These are phyloP conservation scores for Lepeophtheirus nordmannii DNA, from an alignment of 2,888 invertebrate genomes.

Conservation along the genomic window DNA sequence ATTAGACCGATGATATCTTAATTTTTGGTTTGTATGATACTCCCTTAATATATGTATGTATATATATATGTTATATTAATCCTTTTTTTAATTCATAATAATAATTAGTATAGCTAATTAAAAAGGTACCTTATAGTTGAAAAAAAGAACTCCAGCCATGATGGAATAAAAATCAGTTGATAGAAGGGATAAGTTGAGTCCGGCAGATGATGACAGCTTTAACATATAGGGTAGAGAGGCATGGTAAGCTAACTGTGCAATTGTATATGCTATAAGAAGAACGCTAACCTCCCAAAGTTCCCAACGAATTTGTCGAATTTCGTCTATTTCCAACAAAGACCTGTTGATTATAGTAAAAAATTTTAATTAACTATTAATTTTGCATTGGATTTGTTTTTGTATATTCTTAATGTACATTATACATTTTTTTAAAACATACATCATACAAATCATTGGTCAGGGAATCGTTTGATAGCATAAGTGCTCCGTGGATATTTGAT, in stretches of 20 bases:
- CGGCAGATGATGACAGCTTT: conserved; percentile 60
- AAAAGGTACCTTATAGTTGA: conserved; percentile 53
- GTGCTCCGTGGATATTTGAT: too few species aligned
- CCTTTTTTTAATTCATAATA: too few species aligned
- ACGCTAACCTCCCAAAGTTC: conserved; percentile 44
- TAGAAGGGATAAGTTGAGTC: conserved; percentile 61
- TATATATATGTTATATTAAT: too few species aligned
- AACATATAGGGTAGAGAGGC: conserved; percentile 58
- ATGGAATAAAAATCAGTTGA: conserved; percentile 72
- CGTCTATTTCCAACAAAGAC: conserved; percentile 49
- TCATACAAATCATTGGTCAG: too few species aligned
- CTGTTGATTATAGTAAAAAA: conserved; percentile 33
- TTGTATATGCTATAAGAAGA: conserved; percentile 47
- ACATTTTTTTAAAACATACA: background rate
- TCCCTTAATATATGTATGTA: too few species aligned
- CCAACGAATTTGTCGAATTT: conserved; percentile 50
- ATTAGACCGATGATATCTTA: too few species aligned
- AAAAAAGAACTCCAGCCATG: conserved; percentile 58
- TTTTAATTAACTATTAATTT: too few species aligned
- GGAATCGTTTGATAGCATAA: too few species aligned
- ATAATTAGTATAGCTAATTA: too few species aligned
- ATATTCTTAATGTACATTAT: background rate
- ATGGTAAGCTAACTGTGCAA: conserved; percentile 58
- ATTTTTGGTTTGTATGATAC: too few species aligned
- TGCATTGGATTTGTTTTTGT: background rate